phyloP scores from a whole-genome alignment of 1,140 invertebrate species.

The Monomorium pharaonis region DNA sequence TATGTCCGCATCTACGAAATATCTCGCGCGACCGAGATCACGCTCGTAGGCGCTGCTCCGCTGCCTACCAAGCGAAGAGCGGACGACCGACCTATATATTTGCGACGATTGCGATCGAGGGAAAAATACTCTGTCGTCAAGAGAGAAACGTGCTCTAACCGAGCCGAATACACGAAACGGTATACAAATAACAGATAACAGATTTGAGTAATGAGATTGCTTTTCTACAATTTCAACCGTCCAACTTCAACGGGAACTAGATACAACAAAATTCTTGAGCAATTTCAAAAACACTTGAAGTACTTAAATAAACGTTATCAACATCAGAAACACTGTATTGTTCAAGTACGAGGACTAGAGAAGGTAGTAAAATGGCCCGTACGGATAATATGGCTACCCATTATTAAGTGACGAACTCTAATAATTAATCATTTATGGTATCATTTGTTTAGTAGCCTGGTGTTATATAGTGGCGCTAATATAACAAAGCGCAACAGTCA shows the following conservation, averaged over 20 bases:
- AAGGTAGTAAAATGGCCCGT: no score
- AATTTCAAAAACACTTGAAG: not conserved
- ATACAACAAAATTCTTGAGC: not conserved
- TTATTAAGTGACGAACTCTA: no score
- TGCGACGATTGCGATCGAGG: constrained; percentile 5
- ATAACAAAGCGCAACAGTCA: no score
- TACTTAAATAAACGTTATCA: not conserved
- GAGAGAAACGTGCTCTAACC: not conserved
- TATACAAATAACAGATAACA: not conserved
- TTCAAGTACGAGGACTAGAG: no score
- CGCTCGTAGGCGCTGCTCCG: no score
- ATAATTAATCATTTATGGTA: no score
- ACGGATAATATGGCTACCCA: no score
- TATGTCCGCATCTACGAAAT: constrained; percentile 3
- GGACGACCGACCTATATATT: not conserved
- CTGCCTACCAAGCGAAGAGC: not conserved
- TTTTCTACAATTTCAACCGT: not conserved
- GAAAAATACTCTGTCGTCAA: constrained; percentile 13
- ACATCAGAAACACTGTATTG: no score
- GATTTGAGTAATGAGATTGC: not conserved
- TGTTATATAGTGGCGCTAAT: no score
- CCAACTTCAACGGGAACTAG: not conserved
- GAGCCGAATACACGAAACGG: not conserved
- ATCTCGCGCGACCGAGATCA: constrained; percentile 8
- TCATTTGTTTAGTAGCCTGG: no score